Evolutionary conservation across 2,113 vertebrate genomes (phyloP), one percentile per base, ranked within the genome.

Genomic region (Camarhynchus parvulus): DNA sequence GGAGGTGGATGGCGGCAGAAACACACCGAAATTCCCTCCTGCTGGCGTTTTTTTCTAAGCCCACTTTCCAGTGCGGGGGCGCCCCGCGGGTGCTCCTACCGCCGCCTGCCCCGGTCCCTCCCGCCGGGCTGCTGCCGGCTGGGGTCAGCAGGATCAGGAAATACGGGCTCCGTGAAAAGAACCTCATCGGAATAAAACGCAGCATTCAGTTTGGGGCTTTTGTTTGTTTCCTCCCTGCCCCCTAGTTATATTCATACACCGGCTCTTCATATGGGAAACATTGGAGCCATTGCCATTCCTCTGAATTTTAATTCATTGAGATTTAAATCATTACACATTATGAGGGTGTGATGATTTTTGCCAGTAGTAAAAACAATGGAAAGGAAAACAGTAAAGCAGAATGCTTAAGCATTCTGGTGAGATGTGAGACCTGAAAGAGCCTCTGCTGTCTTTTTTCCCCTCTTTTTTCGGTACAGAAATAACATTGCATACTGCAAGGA

Each of bases 261-360:
- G 75, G 56, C 64, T 94, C 67, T 73, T 91, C 87, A 37, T 95
- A 93, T 84, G 74, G 70, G 56, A 90, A 82, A 61, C 74, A 4
- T 2, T 78, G 61, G 64, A 80, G 68, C 76, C 61, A 0, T 39
- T 82, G 87, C 80, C 67, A 5, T 92, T 90, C 42, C 33, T 74
- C 50, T 77, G 87, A 63, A 74, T 94, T 94, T 41, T 47, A 67
- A 76, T 91, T 91, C 53, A 42, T 35, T 88, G 73, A 66, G 31
- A 24, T 83, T 79, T 90, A 95, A 80, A 87, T 96, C 44, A 30
- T 93, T 87, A 44, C 67, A 81, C 31, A 15, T 90, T 68, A 39
- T 83, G 79, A 96, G 68, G 64, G 77, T 91, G 90, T 72, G 91
- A 88, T 91, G 84, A 50, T 94, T 94, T 93, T 83, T 84, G 55